Evolutionary conservation across 1,140 invertebrate species (phyloP), one percentile per base, ranked within the genome.

Genomic region (Leucophenga varia): DNA sequence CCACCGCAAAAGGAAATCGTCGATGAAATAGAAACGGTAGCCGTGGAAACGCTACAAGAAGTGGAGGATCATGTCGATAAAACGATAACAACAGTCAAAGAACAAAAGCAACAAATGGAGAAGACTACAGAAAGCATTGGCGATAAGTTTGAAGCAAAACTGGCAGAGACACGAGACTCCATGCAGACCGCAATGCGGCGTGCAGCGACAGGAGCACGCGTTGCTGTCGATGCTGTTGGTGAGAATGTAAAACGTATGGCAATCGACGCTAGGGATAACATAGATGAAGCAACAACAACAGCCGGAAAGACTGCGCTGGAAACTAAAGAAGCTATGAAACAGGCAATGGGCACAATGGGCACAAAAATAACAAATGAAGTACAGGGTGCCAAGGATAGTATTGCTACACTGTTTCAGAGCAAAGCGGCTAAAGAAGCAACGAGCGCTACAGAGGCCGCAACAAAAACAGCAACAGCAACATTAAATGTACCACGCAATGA

Each of bases 371-470:
- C 63, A 9, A 63, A 32, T 22, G 69, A 72, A 42, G 41, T 72
- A 10, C 51, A 46, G 14, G 69, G 57, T 18, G 69, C 69, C 34
- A 72, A 70, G 28, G 65, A 72, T 28, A 72, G 67, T 25, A 58
- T 72, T 2, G 61, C 61, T 3, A 59, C 69, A 4, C 32, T 72
- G 41, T 64, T 72, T 21, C 69, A 72, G 16, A 65, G 69, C 10
- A 72, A 72, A 18, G 61, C 60, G n/a, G 49, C 55, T 28, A 42
- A 60, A 31, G 49, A 67, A 17, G 14, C 42, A 5, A 25, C 22
- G 2, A 50, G 57, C 3, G 28, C 35, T 0, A n/a, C n/a, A n/a
- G n/a, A n/a, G n/a, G n/a, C n/a, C n/a, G n/a, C n/a, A n/a, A n/a
- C n/a, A n/a, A n/a, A n/a, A n/a, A n/a, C n/a, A n/a, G n/a, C n/a